Base-by-base conservation (phyloP, 2,797 vertebrate genomes). In the Hirundo rustica region DNA sequence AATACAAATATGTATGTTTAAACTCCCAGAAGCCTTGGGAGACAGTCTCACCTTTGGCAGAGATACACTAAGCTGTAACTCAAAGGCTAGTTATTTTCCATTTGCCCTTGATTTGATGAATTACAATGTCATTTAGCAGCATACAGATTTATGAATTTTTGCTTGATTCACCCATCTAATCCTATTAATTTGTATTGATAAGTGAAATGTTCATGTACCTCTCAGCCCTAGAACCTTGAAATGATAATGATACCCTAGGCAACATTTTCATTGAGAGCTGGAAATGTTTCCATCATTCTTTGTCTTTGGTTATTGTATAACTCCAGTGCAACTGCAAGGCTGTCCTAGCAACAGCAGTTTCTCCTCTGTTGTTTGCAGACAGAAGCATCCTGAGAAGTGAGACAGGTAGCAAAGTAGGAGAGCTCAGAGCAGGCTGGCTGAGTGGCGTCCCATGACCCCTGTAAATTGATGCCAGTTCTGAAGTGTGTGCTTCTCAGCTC, bases 1-100 rank as follows among this genome's bases (percentile, higher is more conserved):
- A 95, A 93, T 90, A 90, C 32, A 91, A 72, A 89, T 81, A 67
- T 92, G n/a, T 57, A 29, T 66, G 44, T 91, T 80, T 62, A 86
- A 93, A 72, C 38, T 60, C 68, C 34, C 44, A 81, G 77, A 92
- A 87, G 29, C 44, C 60, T 66, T 68, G 68, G 61, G 78, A 93
- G 61, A 75, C 74, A 85, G 38, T 53, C 29, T 88, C n/a, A 79
- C 13, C 38, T 57, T 91, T 83, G 26, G 68, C 72, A 45, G 74
- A 81, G 50, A 66, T 51, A 42, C 74, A 85, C 34, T 55, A 54
- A 93, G 40, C 62, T 85, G 86, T 58, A 96, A 89, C 64, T 85
- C 66, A 79, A 87, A 92, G 32, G 36, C 61, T 72, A 45, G 85
- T 84, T 91, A 84, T 96, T 96, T 96, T 97, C 96, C 88, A 67